Percentiles rank a stretch among this genome's conserved stretches.
Conservation (phyloP, 1,140 invertebrate species). For the Colletes latitarsis region DNA sequence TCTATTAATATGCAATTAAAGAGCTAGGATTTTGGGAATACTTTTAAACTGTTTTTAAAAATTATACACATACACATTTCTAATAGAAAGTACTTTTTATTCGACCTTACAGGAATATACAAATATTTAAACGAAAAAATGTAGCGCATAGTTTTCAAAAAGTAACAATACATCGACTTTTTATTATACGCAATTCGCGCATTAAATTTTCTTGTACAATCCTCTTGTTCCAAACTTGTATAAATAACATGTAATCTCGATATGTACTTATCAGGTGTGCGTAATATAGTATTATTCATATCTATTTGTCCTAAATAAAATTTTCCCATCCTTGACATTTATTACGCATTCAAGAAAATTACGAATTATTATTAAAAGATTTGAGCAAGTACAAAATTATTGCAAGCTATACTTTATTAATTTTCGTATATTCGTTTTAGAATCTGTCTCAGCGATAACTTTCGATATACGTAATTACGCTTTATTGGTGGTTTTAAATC, state of each 20-base stretch:
- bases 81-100: slow-evolving; percentile 58
- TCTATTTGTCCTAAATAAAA: slow-evolving; percentile 21
- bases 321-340: background rate
- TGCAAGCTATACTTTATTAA: slow-evolving; percentile 22
- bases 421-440: slow-evolving; percentile 21
- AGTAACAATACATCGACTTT: slow-evolving; percentile 46
- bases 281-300: slow-evolving; percentile 4
- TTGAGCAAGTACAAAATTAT: slow-evolving; percentile 56
- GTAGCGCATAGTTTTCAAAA: slow-evolving; percentile 2
- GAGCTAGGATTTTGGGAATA: slow-evolving; percentile 1
- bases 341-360: slow-evolving; percentile 1
- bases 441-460: slow-evolving; percentile 27
- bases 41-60: slow-evolving; percentile 30
- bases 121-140: slow-evolving; percentile 44
- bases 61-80: background rate
- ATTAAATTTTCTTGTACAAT: slow-evolving; percentile 17
- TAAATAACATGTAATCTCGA: slow-evolving; percentile 29
- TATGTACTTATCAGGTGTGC: slow-evolving; percentile 44
- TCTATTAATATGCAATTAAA: slow-evolving; percentile 41
- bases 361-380: slow-evolving; percentile 31
- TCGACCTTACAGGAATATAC: slow-evolving; percentile 53
- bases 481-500: slow-evolving; percentile 14
- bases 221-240: background rate
- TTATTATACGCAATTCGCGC: slow-evolving; percentile 22
- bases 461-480: slow-evolving; percentile 8